Percentiles rank a stretch among this genome's conserved stretches.
Conservation (phyloP, 2,113 vertebrate genomes). For the Apistogramma diplotaenia region DNA sequence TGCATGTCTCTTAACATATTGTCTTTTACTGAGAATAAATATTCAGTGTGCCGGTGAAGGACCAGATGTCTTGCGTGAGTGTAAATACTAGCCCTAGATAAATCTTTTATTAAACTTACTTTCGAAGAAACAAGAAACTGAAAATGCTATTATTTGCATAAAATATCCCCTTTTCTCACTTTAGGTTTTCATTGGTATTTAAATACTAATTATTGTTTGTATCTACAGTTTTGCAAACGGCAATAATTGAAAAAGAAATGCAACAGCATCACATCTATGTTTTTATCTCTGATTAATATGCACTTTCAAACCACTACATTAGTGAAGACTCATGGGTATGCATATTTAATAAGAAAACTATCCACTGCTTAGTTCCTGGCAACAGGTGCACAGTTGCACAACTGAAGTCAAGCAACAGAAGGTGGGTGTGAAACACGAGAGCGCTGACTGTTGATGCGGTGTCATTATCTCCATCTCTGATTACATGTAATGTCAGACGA, state of each 20-base stretch:
- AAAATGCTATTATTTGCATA: background rate
- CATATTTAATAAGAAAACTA: constrained; percentile 72
- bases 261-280: background rate
- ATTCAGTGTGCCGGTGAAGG: background rate
- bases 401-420: constrained; percentile 46
- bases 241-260: background rate
- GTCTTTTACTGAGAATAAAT: background rate
- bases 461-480: constrained; percentile 44
- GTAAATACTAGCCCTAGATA: background rate
- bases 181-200: constrained; percentile 23
- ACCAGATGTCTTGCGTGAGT: background rate
- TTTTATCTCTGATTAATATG: constrained; percentile 36
- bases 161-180: background rate
- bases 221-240: background rate
- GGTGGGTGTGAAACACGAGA: constrained; percentile 67
- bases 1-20: background rate
- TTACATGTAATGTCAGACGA: constrained; percentile 49
- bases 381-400: constrained; percentile 68
- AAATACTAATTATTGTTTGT: constrained; percentile 19
- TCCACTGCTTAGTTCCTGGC: constrained; percentile 59
- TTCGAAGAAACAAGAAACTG: background rate
- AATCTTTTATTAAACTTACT: background rate
- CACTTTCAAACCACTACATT: constrained; percentile 26
- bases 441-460: constrained; percentile 28
- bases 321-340: constrained; percentile 38